Evolutionary conservation across 2,888 invertebrate species (phyloP), one percentile per base, ranked within the genome.

Genomic region (Pristionchus fissidentatus): DNA sequence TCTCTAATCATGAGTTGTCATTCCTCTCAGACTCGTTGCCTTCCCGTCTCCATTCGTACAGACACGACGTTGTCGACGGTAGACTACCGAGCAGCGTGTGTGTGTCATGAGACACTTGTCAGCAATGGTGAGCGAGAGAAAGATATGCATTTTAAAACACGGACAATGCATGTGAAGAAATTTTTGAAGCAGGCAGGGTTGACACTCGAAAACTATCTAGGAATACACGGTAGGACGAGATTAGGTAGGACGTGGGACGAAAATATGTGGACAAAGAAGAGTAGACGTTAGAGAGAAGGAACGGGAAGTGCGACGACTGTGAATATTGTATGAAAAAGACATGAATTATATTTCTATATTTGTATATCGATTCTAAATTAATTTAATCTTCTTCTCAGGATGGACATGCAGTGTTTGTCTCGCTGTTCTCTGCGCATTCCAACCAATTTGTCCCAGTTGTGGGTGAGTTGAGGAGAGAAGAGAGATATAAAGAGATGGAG

Each of bases 351-450:
- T n/a, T 1, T n/a, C 13, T n/a, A n/a, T n/a, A n/a, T n/a, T n/a
- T n/a, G n/a, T n/a, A n/a, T n/a, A n/a, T n/a, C n/a, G n/a, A n/a
- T n/a, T n/a, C n/a, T n/a, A 26, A 8, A 73, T 13, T 19, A 73
- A 73, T 38, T 15, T 32, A 32, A 3, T 35, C 43, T 29, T 52
- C 41, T 1, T 13, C 49, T 66, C 82, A 66, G 82, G 70, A 8
- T 82, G 70, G 70, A 57, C 55, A 22, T 82, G 82, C 52, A 55
- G 57, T 41, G 82, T 82, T 15, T 82, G 82, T 70, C 82, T 82
- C 13, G 38, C 82, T 22, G 82, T 82, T 38, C 70, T 82, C 49
- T 82, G 82, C 35, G 3, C n/a, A 19, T 70, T 70, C 82, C 29
- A 35, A n/a, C 46, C 70, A n/a, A 82, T 70, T 8, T 82, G 82